Conservation (phyloP, 2,888 invertebrate genomes). For the Protodeltote pygarga region DNA sequence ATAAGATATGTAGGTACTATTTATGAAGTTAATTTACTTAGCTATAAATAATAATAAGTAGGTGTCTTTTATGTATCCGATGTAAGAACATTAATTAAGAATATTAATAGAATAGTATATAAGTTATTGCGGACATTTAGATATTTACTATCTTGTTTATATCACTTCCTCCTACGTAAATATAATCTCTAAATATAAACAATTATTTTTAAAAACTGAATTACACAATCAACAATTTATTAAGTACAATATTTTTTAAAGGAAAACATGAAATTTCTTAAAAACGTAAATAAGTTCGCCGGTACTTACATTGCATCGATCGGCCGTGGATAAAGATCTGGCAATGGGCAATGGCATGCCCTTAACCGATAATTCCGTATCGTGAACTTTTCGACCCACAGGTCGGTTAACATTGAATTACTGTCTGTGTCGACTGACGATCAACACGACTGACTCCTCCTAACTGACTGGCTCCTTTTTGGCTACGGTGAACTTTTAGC, state of each 20-base stretch:
- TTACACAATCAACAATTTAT: too few relatives aligned
- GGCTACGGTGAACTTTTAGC: slow-evolving; percentile 1
- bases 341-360: slow-evolving; percentile 47
- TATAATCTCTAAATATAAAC: background rate
- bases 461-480: slow-evolving; percentile 27
- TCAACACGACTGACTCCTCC: slow-evolving; percentile 21
- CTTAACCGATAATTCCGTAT: slow-evolving; percentile 47
- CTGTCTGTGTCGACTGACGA: slow-evolving; percentile 44
- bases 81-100: slow-evolving; percentile 6
- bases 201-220: background rate
- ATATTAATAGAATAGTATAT: background rate
- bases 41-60: too few relatives aligned
- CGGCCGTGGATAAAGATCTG: slow-evolving; percentile 20
- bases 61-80: too few relatives aligned
- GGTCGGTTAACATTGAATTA: slow-evolving; percentile 55
- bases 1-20: too few relatives aligned
- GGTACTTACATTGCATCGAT: background rate
- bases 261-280: background rate
- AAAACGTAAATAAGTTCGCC: background rate
- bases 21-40: too few relatives aligned
- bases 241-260: background rate
- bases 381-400: slow-evolving; percentile 55
- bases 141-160: slow-evolving; percentile 10
- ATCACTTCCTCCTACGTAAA: slow-evolving; percentile 5
- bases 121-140: background rate